Evolutionary conservation across 92 coral and sea anemone species (phyloP).

Genomic region (Phymanthus crucifer): DNA sequence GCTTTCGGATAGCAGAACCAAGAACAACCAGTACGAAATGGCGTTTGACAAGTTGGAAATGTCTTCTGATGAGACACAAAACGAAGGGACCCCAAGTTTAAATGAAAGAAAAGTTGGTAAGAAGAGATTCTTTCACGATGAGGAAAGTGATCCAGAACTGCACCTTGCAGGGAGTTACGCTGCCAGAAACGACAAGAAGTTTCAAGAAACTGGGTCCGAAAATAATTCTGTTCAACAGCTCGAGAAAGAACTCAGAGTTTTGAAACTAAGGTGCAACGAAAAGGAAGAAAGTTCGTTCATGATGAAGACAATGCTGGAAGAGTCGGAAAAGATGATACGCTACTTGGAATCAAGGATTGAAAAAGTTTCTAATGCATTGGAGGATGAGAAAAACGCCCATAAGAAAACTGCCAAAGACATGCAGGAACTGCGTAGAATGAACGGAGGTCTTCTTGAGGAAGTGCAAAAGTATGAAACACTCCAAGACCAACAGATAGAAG

Average conservation of each 20-base stretch:
- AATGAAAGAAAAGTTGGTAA: slow-evolving; percentile 20
- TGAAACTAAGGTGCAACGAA: slow-evolving; percentile 19
- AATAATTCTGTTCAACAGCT: background rate
- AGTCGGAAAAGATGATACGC: slow-evolving; percentile 29
- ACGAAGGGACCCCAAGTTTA: slow-evolving; percentile 6
- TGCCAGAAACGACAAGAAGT: slow-evolving; percentile 22
- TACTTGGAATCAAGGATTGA: slow-evolving; percentile 34
- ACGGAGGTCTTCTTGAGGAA: slow-evolving; percentile 2
- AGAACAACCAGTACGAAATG: slow-evolving; percentile 13
- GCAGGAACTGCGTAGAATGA: slow-evolving; percentile 6
- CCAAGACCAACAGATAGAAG: slow-evolving; percentile 22
- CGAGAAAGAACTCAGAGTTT: slow-evolving; percentile 32
- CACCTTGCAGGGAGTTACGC: background rate
- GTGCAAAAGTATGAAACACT: background rate
- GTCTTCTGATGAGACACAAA: background rate
- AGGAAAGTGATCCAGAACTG: slow-evolving; percentile 18
- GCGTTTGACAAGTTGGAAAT: background rate
- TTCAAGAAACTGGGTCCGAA: background rate
- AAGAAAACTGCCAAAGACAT: slow-evolving; percentile 2
- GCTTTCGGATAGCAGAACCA: slow-evolving; percentile 1
- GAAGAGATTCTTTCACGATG: slow-evolving; percentile 23
- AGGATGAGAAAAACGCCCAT: slow-evolving; percentile 30
- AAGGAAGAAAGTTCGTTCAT: slow-evolving; percentile 39
- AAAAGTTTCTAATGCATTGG: slow-evolving; percentile 41
- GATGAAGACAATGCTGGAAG: slow-evolving; percentile 32